Base-by-base conservation (phyloP, 2,113 vertebrate species). In the Thamnaconus septentrionalis region DNA sequence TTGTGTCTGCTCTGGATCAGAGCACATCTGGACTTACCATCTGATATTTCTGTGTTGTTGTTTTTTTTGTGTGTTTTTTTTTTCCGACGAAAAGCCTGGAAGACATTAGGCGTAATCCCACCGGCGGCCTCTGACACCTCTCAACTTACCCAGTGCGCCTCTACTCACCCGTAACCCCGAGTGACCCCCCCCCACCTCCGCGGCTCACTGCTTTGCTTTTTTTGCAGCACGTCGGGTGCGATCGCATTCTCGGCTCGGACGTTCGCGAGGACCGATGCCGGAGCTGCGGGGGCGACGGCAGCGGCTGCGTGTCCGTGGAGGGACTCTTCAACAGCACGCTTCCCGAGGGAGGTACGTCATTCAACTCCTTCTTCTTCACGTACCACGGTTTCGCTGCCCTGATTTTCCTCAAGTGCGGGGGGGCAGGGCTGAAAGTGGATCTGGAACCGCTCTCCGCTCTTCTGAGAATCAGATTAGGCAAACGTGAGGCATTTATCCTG, bases 191-290 rank as follows among this genome's bases (percentile, higher is more conserved):
- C 4, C 44, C 78, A 54, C 69, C 69, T 80, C 70, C 43, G 4
- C 6, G 18, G 18, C 18, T 31, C 18, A 31, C 18, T 31, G 18
- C 18, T 31, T 31, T 31, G 18, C 18, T 31, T 2, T 31, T 1
- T 31, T 31, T 31, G 3, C 85, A 98, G 97, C 97, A 99, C 0
- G 96, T 99, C 61, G 97, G 97, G 77, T 99, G 97, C 0, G 97
- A 99, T 85, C 94, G 95, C 4, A 89, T 97, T 69, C 92, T 99
- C 52, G 94, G 94, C 85, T 98, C 96, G 0, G 96, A 97, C 48
- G 81, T 93, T 0, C 93, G 95, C 4, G 97, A 99, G 69, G 97
- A 98, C 83, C 96, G 95, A 67, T 98, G 97, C 59, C 91, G 96
- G 0, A 87, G 94, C 59, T 99, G 97, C 0, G 96, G 95, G 10